Evolutionary conservation across 2,113 vertebrate genomes (phyloP).

Genomic region (Parotia lawesii): DNA sequence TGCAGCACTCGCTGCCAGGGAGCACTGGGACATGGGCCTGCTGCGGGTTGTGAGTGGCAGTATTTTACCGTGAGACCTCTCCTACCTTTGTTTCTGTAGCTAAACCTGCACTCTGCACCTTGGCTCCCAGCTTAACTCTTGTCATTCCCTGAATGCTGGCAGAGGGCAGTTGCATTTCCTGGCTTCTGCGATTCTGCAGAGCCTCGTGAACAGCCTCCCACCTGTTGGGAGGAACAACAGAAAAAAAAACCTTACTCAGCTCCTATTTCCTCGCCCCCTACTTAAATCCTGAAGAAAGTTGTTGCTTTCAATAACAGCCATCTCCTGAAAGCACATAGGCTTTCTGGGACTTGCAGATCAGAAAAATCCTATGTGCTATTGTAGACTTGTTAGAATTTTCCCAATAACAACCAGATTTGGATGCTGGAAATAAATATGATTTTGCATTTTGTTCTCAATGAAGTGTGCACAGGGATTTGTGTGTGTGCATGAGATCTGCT

Average conservation of each 20-base stretch:
- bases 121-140: not conserved
- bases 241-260: not conserved
- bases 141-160: not conserved
- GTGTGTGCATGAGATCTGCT: not conserved
- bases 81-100: not conserved
- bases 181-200: not conserved
- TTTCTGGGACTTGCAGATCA: not conserved
- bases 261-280: not conserved
- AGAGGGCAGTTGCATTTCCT: not conserved
- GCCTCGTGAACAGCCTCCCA: not conserved
- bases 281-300: not conserved
- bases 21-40: accelerated
- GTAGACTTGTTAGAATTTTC: not conserved
- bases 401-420: not conserved
- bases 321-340: not conserved
- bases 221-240: not conserved
- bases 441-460: not conserved
- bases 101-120: not conserved
- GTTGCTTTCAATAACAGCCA: not conserved
- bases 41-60: not conserved
- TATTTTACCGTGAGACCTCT: not conserved
- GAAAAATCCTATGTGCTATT: not conserved
- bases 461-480: not conserved
- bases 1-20: not conserved
- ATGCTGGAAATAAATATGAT: not conserved